Conservation (phyloP, 2,797 vertebrate species). For the Liparis tanakae region DNA sequence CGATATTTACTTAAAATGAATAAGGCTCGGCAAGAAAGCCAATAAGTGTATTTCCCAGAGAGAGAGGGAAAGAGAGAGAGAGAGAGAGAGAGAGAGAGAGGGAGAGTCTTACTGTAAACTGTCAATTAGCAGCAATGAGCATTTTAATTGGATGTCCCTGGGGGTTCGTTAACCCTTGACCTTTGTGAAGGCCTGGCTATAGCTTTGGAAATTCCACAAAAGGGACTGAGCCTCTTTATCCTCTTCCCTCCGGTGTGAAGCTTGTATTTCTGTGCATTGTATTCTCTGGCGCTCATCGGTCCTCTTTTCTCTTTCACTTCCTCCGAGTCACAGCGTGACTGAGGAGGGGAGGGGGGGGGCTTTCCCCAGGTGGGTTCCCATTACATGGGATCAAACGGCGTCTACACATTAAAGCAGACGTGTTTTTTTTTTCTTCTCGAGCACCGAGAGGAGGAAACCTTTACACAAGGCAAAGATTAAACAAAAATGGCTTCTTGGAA, state of each 20-base stretch:
- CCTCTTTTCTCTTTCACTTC: slow-evolving; percentile 56
- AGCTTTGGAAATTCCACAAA: slow-evolving; percentile 60
- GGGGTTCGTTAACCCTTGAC: slow-evolving; percentile 60
- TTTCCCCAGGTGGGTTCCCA: slow-evolving; percentile 17
- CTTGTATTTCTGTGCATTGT: slow-evolving; percentile 54
- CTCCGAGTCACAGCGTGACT: slow-evolving; percentile 49
- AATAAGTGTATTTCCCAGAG: background rate
- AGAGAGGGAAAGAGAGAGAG: background rate
- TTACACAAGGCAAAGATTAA: slow-evolving; percentile 19
- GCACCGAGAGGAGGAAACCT: slow-evolving; percentile 15
- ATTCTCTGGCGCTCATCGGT: slow-evolving; percentile 50
- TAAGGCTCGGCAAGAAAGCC: background rate
- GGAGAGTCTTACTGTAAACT: slow-evolving; percentile 24
- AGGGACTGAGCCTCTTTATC: slow-evolving; percentile 37
- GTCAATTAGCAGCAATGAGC: slow-evolving; percentile 43
- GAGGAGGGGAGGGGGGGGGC: background rate
- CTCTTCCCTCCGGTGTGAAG: slow-evolving; percentile 25
- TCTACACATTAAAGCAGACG: slow-evolving; percentile 22
- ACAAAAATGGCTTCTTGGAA: slow-evolving; percentile 35
- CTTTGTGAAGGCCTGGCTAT: slow-evolving; percentile 44
- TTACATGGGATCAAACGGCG: background rate
- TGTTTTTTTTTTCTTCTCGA: slow-evolving; percentile 15
- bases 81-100: background rate
- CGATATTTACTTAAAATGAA: background rate
- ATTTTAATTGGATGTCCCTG: slow-evolving; percentile 33